Evolutionary conservation across 2,888 invertebrate species (phyloP).

Genomic region (Hermaeophaga mercurialis): DNA sequence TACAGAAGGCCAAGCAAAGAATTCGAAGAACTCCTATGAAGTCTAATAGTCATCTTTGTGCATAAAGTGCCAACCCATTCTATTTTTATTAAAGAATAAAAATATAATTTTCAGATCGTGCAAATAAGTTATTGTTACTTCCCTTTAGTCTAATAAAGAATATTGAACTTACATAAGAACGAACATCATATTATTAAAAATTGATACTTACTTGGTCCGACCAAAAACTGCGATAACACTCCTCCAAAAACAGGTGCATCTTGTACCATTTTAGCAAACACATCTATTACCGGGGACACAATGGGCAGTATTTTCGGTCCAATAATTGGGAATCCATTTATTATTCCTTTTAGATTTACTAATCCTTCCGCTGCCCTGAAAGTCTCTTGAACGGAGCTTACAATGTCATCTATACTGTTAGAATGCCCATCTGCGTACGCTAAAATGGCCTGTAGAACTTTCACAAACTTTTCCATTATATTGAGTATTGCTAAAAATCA

Average conservation of each 20-base stretch:
- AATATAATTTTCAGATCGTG: no score
- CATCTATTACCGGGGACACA: background rate
- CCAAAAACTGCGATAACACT: slow-evolving; percentile 7
- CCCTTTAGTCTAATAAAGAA: no score
- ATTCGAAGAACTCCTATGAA: no score
- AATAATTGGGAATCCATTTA: slow-evolving; percentile 6
- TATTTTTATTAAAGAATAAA: no score
- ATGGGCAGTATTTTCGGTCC: background rate
- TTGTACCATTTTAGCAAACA: background rate
- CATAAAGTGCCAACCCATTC: no score
- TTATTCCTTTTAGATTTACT: slow-evolving; percentile 9
- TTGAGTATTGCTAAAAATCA: background rate
- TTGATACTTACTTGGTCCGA: slow-evolving; percentile 9
- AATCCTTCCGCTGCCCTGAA: background rate
- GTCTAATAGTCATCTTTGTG: no score
- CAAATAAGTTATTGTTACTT: no score
- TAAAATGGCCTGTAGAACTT: background rate
- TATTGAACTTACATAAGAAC: no score
- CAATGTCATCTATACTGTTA: background rate
- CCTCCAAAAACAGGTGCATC: slow-evolving; percentile 8
- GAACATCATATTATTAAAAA: no score
- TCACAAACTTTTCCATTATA: background rate
- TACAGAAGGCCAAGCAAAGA: no score
- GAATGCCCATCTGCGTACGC: background rate
- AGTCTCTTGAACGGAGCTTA: background rate